A percentile compares a stretch with the other conserved stretches of the same genome.
phyloP scores from a whole-genome alignment of 2,888 invertebrate species.

The Eremobia ochroleuca region DNA sequence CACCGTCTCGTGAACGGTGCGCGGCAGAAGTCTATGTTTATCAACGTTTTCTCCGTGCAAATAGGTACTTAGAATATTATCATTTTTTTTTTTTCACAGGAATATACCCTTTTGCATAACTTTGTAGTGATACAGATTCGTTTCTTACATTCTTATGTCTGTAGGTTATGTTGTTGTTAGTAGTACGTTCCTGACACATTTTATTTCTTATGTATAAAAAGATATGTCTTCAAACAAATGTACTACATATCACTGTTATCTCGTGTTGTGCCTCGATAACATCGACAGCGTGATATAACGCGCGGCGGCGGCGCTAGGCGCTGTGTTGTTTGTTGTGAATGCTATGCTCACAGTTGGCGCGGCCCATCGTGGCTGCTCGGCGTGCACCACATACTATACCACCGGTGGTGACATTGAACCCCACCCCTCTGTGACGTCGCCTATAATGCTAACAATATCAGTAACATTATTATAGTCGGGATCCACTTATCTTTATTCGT shows the following conservation, averaged over 20 bases:
- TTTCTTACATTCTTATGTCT: not conserved
- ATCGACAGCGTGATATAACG: not conserved
- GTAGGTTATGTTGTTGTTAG: conserved; percentile 7
- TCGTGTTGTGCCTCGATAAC: conserved; percentile 4
- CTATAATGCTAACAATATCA: not conserved
- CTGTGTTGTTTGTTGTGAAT: conserved; percentile 1
- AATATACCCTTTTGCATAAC: not conserved
- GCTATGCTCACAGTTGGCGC: not conserved
- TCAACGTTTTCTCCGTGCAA: conserved; percentile 5
- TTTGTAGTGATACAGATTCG: not conserved
- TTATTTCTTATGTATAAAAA: not conserved
- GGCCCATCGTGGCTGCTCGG: too few relatives aligned
- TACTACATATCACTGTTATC: conserved; percentile 11
- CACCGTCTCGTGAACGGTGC: not conserved
- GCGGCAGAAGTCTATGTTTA: conserved; percentile 12
- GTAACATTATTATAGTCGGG: not conserved
- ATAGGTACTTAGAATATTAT: conserved; percentile 4
- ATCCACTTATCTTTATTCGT: not conserved
- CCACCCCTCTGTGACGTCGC: conserved; percentile 10
- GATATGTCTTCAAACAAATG: not conserved
- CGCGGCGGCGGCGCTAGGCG: not conserved
- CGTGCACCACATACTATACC: not conserved
- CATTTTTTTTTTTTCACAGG: not conserved
- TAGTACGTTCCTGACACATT: conserved; percentile 1
- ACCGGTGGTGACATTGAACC: conserved; percentile 20